Base-by-base conservation (phyloP, 2,888 invertebrate genomes). In the Beris morrisii region DNA sequence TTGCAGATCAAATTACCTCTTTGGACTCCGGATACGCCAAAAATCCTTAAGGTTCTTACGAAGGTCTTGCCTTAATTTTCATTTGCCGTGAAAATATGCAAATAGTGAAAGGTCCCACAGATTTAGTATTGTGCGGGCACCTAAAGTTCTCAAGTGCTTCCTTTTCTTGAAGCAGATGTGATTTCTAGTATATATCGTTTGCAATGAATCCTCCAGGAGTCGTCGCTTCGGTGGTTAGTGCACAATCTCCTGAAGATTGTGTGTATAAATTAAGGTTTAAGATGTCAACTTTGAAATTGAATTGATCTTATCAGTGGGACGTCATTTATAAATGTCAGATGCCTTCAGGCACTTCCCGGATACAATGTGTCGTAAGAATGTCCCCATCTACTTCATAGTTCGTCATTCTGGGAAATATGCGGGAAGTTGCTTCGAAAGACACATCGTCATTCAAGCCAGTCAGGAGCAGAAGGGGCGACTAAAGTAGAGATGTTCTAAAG, bases 291-390 rank as follows among this genome's bases (percentile, higher is more conserved):
- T 65, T 65, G 57, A 65, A 65, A 65, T 65, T 65, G 65, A 65
- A 65, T 65, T 65, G 65, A 65, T 65, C 58, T 65, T 65, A 65
- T 65, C 65, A 58, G 58, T 45, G 12, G 65, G 53, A 53, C 45
- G 53, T 58, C 65, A 65, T 65, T 65, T 65, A 65, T 65, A 65
- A 65, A 65, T 65, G 65, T 65, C 65, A 65, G 58, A 65, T 57
- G 58, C 53, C 52, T 50, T 13, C 32, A 13, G 43, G 31, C 46
- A 12, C 11, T 13, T 6, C 4, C 30, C 3, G n/a, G 57, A 45
- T 13, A 22, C 46, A 45, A 12, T n/a, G 45, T 43, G 43, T 9
- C 45, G 46, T 28, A 58, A 32, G 57, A 15, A 45, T 13, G 45
- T 45, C 45, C 57, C 57, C 15, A 56, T 56, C 43, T 13, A 11